Base-by-base conservation (phyloP, 2,113 vertebrate genomes). In the Nycticebus coucang region DNA sequence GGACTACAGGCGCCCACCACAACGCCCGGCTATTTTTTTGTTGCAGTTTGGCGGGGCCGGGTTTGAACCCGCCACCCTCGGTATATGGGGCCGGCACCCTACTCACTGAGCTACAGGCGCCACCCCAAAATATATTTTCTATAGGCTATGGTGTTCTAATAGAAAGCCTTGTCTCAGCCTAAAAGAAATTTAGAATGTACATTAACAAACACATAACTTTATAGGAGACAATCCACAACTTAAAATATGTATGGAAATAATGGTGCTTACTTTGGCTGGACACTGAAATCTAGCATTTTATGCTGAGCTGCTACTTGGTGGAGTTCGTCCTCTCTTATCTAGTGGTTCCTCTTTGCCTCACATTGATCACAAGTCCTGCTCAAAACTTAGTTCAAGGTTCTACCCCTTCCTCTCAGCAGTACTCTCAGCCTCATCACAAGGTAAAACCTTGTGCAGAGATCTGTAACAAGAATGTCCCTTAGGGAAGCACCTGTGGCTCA, bases 351-450 rank as follows among this genome's bases (percentile, higher is more conserved):
- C 10, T 82, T 91, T 89, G n/a, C 22, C 41, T 62, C n/a, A 17
- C 28, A 24, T 55, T 24, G 71, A 45, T 53, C 24, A 64, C 41
- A 89, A 77, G 13, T 35, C 11, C 18, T 71, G 12, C 37, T 94
- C 69, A 95, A 81, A 82, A 50, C 89, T 71, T 93, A 71, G 53
- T 92, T 82, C 18, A 45, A 17, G 72, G 26, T 96, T 71, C 35
- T 92, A 55, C 19, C 57, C 24, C 14, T 69, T 90, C 80, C 37
- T 94, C 35, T 90, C 28, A 85, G 11, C 17, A 64, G 69, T 12
- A 72, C 18, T 24, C 50, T 21, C 33, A 74, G 68, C 5, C 35
- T 87, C 22, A n/a, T 19, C 4, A 21, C 30, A 13, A 93, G 26
- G 7, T 64, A 28, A n/a, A 8, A n/a, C 14, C 28, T 87, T 79